Evolutionary conservation across 2,888 invertebrate species (phyloP).

Genomic region (Hypselothyrea guttata): DNA sequence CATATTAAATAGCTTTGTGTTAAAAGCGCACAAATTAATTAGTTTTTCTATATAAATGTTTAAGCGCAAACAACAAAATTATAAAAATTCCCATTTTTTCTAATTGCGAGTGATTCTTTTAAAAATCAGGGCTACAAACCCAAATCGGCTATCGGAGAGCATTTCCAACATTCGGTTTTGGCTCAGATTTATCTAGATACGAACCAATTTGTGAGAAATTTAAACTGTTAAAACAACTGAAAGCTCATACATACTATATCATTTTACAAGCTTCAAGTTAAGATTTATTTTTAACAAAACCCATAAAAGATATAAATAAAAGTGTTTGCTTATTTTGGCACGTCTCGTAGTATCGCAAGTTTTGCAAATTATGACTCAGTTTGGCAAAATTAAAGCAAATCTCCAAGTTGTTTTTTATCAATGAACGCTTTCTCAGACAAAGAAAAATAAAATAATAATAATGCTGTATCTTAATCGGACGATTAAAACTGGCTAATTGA

Average conservation of each 20-base stretch:
- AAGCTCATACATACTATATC: not conserved
- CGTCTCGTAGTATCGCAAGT: conserved; percentile 14
- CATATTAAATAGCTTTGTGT: no score
- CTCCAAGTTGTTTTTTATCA: conserved; percentile 26
- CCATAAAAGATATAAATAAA: conserved; percentile 2
- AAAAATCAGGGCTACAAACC: not conserved
- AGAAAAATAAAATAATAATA: not conserved
- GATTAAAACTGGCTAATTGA: conserved; percentile 8
- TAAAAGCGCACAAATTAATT: no score
- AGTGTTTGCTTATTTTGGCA: conserved; percentile 11
- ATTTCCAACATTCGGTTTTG: no score
- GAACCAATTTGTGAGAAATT: not conserved
- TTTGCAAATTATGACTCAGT: conserved; percentile 26
- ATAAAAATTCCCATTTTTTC: no score
- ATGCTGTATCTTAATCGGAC: not conserved
- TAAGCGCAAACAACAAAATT: no score
- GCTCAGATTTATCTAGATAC: no score
- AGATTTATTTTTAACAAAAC: not conserved
- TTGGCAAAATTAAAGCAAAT: conserved; percentile 1
- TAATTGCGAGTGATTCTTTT: no score
- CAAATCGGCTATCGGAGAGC: no score
- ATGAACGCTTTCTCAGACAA: conserved; percentile 25
- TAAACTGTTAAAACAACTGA: not conserved
- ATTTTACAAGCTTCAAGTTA: not conserved
- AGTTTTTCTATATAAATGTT: no score